Conservation (phyloP, 1,140 invertebrate species). For the Saxidomus purpurata region DNA sequence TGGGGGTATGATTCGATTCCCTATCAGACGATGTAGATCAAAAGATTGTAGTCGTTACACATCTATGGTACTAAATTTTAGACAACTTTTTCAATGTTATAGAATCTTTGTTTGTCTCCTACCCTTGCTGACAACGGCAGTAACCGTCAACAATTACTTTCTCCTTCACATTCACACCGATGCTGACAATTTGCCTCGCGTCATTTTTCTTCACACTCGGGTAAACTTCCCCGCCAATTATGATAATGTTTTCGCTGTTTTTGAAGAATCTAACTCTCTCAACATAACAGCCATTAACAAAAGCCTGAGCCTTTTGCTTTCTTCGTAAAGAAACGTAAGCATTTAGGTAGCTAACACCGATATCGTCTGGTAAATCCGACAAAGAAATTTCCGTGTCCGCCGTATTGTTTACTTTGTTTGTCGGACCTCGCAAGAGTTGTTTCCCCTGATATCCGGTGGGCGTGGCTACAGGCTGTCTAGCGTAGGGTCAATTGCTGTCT, state of each 20-base stretch:
- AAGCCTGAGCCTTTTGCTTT: neutral
- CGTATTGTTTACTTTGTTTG: neutral
- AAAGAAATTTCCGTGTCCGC: neutral
- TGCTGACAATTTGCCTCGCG: neutral
- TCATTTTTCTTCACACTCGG: conserved; percentile 5
- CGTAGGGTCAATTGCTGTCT: no score
- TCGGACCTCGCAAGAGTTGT: no score
- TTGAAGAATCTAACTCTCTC: neutral
- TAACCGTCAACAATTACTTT: neutral
- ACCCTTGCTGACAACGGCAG: neutral
- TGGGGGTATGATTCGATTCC: no score
- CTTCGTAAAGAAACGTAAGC: neutral
- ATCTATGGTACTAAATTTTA: no score
- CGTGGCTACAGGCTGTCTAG: no score
- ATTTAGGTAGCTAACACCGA: neutral
- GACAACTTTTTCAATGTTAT: no score
- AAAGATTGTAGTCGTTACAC: no score
- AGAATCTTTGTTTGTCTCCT: no score
- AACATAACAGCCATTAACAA: neutral
- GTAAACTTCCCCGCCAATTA: neutral
- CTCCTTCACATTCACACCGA: neutral
- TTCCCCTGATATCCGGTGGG: no score
- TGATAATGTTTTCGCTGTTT: neutral
- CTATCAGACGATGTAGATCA: no score
- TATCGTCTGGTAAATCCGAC: neutral